Evolutionary conservation across 1,140 invertebrate genomes (phyloP).

Genomic region (Platyscapa corneri): DNA sequence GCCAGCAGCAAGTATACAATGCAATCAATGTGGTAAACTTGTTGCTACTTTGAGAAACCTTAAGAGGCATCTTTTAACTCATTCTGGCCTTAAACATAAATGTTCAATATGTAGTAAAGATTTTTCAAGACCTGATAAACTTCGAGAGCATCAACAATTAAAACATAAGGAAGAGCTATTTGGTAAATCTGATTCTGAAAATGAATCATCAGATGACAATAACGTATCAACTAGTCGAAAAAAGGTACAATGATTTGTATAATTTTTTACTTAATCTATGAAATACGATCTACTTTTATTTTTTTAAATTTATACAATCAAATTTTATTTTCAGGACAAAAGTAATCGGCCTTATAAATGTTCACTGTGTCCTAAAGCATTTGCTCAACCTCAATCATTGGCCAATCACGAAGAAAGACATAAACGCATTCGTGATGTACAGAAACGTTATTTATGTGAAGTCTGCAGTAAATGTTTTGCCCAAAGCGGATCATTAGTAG

Average conservation of each 20-base stretch:
- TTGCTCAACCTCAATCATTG: conserved; percentile 65
- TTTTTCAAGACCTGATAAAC: conserved; percentile 67
- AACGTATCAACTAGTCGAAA: not conserved
- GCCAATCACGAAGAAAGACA: conserved; percentile 68
- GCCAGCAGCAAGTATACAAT: conserved; percentile 61
- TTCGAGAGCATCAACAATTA: conserved; percentile 67
- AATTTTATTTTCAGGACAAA: conserved; percentile 60
- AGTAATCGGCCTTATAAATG: conserved; percentile 65
- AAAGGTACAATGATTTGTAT: conserved; percentile 22
- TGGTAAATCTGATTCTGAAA: conserved; percentile 40
- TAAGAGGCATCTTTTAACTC: conserved; percentile 67
- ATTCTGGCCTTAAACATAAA: conserved; percentile 65
- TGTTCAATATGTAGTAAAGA: conserved; percentile 66
- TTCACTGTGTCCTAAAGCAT: conserved; percentile 66
- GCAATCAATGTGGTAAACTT: conserved; percentile 67
- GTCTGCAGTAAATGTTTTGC: conserved; percentile 70
- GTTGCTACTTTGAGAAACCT: conserved; percentile 68
- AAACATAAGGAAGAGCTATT: conserved; percentile 61
- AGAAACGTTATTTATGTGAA: conserved; percentile 69
- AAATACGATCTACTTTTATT: not conserved
- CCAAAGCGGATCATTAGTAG: conserved; percentile 67
- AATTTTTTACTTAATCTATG: not conserved
- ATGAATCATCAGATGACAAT: conserved; percentile 23
- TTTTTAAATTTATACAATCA: conserved; percentile 11
- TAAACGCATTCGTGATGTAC: conserved; percentile 65